Conservation (phyloP, 2,888 invertebrate genomes). For the Perizoma affinitatum region DNA sequence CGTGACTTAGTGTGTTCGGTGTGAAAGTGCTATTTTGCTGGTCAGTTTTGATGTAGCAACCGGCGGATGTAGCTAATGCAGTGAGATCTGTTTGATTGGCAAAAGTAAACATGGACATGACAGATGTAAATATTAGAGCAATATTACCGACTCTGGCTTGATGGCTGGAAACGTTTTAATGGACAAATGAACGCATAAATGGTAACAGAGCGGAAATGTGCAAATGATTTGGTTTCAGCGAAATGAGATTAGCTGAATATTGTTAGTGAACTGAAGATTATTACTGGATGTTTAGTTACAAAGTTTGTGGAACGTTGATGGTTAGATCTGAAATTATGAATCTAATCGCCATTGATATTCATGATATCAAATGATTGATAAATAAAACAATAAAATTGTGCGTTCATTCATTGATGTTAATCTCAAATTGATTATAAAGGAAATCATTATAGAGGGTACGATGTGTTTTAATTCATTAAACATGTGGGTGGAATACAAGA, state of each 20-base stretch:
- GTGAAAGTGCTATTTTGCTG: constrained; percentile 67
- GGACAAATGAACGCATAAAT: constrained; percentile 56
- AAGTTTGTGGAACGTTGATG: not conserved
- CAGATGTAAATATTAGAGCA: constrained; percentile 64
- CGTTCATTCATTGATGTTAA: constrained; percentile 23
- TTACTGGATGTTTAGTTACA: not conserved
- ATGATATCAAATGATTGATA: not conserved
- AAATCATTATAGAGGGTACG: constrained; percentile 30
- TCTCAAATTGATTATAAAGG: constrained; percentile 26
- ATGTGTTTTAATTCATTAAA: constrained; percentile 48
- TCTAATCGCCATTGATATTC: no score
- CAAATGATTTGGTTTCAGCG: constrained; percentile 66
- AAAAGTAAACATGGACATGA: constrained; percentile 74
- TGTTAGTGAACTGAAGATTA: constrained; percentile 16
- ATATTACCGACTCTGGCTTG: constrained; percentile 56
- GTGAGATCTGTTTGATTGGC: constrained; percentile 73
- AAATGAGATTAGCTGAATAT: constrained; percentile 32
- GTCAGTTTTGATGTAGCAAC: constrained; percentile 62
- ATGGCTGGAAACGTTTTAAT: constrained; percentile 65
- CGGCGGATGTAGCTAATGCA: constrained; percentile 66
- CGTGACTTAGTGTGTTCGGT: constrained; percentile 57
- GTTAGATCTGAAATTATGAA: no score
- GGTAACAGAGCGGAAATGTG: constrained; percentile 68
- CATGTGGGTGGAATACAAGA: constrained; percentile 73
- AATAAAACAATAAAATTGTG: not conserved